Evolutionary conservation across 2,113 vertebrate genomes (phyloP).

Genomic region (Mola mola): DNA sequence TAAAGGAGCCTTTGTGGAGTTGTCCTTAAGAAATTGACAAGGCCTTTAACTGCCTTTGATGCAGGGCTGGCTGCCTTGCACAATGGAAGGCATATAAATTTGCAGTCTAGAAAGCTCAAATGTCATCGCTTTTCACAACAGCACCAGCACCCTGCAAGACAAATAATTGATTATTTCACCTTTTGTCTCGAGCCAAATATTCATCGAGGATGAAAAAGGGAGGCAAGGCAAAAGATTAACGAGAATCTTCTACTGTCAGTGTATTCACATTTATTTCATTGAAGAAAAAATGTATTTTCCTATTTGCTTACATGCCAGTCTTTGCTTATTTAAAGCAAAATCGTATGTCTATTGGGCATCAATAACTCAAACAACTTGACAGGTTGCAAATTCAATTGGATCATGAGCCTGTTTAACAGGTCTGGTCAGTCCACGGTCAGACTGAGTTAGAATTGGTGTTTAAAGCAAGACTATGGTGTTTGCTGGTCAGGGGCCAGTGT

Average conservation of each 20-base stretch:
- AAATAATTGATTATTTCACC: slow-evolving; percentile 98
- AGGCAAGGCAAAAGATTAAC: slow-evolving; percentile 84
- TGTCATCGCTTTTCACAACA: slow-evolving; percentile 97
- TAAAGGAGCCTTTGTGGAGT: slow-evolving; percentile 86
- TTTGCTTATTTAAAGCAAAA: too few relatives aligned
- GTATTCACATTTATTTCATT: too few relatives aligned
- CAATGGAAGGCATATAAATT: slow-evolving; percentile 96
- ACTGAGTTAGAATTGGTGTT: too few relatives aligned
- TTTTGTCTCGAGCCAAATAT: slow-evolving; percentile 97
- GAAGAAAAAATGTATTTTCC: too few relatives aligned
- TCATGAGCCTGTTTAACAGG: too few relatives aligned
- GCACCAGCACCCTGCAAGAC: slow-evolving; percentile 86
- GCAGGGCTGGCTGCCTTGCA: slow-evolving; percentile 91
- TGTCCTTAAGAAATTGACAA: slow-evolving; percentile 96
- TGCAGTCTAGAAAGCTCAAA: slow-evolving; percentile 98
- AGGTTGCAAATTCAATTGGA: too few relatives aligned
- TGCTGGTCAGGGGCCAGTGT: too few relatives aligned
- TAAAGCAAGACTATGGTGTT: too few relatives aligned
- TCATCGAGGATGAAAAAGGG: slow-evolving; percentile 89
- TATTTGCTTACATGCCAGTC: too few relatives aligned
- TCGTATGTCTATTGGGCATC: too few relatives aligned
- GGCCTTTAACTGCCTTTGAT: slow-evolving; percentile 97
- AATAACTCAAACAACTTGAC: too few relatives aligned
- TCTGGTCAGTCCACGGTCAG: too few relatives aligned
- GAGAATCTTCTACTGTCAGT: slow-evolving; percentile 85